Evolutionary conservation across 2,113 vertebrate genomes (phyloP), one percentile per base, ranked within the genome.

Genomic region (Rhinolophus sinicus): DNA sequence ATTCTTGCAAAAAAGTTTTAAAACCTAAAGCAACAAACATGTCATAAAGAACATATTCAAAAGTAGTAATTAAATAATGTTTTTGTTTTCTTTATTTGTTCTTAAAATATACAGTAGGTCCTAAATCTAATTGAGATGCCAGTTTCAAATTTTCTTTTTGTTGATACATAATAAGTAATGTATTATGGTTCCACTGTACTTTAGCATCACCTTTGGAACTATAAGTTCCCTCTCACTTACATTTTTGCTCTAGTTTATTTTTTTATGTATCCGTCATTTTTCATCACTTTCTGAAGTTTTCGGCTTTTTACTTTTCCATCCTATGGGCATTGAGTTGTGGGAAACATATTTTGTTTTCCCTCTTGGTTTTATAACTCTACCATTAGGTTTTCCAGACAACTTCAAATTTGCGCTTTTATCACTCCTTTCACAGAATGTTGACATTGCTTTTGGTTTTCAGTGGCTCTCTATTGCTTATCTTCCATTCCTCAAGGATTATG

Each of bases 321-420:
- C n/a, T 72, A 18, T 3, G 28, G 47, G 21, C 60, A 26, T 56
- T 65, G 77, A 78, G 75, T 80, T 91, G 91, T 81, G 28, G 88
- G 85, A 89, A 95, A 40, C 50, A 62, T 40, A 56, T 73, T 96
- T 90, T 86, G 52, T 95, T 96, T 95, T 96, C 86, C 88, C 56
- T 76, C 54, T 95, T 84, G 94, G 82, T 80, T 97, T 92, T 80
- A 30, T 91, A 75, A 85, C 22, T 93, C 72, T 90, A 18, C 14
- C 65, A 89, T 97, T 97, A 92, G 88, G 73, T 87, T 95, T 95
- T 89, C 60, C 18, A 94, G 87, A 75, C 70, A 93, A 75, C 56
- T 84, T 87, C 64, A 72, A 52, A 62, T 50, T 47, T 86, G 40
- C 8, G 50, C 62, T 95, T 95, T 91, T 50, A 90, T 95, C 82